A percentile compares a stretch with the other conserved stretches of the same genome.
Conservation (phyloP, 2,888 invertebrate species). For the Drosophila limbata region DNA sequence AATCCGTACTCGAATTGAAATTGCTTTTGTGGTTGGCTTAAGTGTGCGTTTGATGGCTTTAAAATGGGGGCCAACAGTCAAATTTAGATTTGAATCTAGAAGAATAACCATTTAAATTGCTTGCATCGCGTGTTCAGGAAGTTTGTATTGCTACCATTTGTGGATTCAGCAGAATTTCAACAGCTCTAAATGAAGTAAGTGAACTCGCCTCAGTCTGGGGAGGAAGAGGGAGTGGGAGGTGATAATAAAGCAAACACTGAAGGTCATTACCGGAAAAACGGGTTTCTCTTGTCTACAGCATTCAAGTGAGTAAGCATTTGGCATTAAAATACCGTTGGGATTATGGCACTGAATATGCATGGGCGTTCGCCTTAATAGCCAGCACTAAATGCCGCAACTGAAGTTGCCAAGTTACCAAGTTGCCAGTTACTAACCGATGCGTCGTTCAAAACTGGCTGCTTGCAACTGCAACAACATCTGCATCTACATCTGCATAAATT, state of each 20-base stretch:
- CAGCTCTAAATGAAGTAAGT: slow-evolving; percentile 41
- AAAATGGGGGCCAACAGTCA: slow-evolving; percentile 24
- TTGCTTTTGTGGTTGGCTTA: slow-evolving; percentile 21
- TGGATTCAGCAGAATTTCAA: slow-evolving; percentile 50
- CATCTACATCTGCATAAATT: slow-evolving; percentile 73
- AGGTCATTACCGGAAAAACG: slow-evolving; percentile 82
- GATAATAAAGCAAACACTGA: slow-evolving; percentile 70
- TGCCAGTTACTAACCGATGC: slow-evolving; percentile 28
- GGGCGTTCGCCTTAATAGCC: slow-evolving; percentile 73
- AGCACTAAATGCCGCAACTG: slow-evolving; percentile 62
- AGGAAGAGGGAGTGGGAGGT: slow-evolving; percentile 11
- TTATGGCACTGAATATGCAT: slow-evolving; percentile 79
- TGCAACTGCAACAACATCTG: slow-evolving; percentile 33
- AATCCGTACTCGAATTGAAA: slow-evolving; percentile 16
- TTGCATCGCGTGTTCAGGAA: slow-evolving; percentile 62
- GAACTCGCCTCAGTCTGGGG: slow-evolving; percentile 22
- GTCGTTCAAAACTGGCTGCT: slow-evolving; percentile 32
- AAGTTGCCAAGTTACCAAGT: slow-evolving; percentile 51
- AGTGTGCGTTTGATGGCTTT: slow-evolving; percentile 17
- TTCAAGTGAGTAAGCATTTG: slow-evolving; percentile 75
- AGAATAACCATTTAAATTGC: slow-evolving; percentile 33
- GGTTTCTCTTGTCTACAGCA: slow-evolving; percentile 53
- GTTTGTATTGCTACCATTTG: slow-evolving; percentile 45
- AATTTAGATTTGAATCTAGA: slow-evolving; percentile 22
- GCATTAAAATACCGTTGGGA: slow-evolving; percentile 79